Percentiles rank a stretch among this genome's conserved stretches.
Conservation (phyloP, 2,888 invertebrate genomes). For the Acronicta leporina region DNA sequence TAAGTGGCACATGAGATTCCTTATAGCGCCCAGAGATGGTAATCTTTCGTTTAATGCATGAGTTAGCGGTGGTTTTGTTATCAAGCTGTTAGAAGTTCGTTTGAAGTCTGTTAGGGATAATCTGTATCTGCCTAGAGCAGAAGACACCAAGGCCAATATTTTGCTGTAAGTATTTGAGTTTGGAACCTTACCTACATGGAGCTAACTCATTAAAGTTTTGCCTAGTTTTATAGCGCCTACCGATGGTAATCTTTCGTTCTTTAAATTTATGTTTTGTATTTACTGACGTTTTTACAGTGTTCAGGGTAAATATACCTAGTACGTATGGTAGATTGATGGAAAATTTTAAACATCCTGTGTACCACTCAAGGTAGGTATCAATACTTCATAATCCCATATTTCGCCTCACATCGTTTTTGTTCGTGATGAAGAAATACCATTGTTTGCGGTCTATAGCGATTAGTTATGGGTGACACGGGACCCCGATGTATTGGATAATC, state of each 20-base stretch:
- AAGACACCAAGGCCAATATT: background rate
- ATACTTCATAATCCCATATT: conserved; percentile 81
- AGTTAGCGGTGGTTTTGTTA: background rate
- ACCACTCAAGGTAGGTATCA: conserved; percentile 65
- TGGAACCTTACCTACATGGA: too few species aligned
- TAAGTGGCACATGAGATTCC: conserved; percentile 40
- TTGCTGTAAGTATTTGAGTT: too few species aligned
- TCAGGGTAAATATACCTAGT: too few species aligned
- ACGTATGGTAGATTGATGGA: too few species aligned
- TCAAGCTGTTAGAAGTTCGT: background rate
- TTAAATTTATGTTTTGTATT: too few species aligned
- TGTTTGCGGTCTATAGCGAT: conserved; percentile 77
- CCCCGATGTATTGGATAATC: conserved; percentile 78
- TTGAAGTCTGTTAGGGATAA: background rate
- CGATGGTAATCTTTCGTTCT: too few species aligned
- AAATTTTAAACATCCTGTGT: conserved; percentile 67
- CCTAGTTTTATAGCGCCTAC: too few species aligned
- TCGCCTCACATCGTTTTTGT: conserved; percentile 82
- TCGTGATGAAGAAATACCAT: conserved; percentile 86
- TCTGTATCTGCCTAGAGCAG: background rate
- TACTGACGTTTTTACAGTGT: too few species aligned
- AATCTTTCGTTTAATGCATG: conserved; percentile 31
- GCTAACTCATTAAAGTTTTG: too few species aligned
- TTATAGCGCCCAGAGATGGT: conserved; percentile 36
- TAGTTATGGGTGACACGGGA: conserved; percentile 83